Evolutionary conservation across 2,888 invertebrate species (phyloP), one percentile per base, ranked within the genome.

Genomic region (Sinopyrophorus schimmeli): DNA sequence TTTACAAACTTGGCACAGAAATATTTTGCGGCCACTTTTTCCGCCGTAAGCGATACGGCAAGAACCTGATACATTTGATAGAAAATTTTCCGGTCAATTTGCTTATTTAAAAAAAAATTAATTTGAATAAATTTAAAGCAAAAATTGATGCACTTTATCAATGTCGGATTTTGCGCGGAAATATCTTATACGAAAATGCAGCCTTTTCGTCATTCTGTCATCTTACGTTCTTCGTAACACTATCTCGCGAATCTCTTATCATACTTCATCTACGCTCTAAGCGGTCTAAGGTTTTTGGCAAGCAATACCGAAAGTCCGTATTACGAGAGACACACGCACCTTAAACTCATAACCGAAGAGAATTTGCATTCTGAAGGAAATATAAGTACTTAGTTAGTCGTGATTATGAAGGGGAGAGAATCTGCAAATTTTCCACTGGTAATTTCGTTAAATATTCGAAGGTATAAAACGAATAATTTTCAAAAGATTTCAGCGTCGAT

Each of bases 301-400:
- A 23, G 35, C 27, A 21, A 23, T 24, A 24, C 41, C 9, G 21
- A 20, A 37, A 38, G 16, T 30, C 12, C 21, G 28, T 21, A 40
- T 47, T 38, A 47, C 23, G 28, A 47, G n/a, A n/a, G n/a, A n/a
- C n/a, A n/a, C n/a, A n/a, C n/a, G 28, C 34, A 47, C 35, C 47
- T 34, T 27, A 17, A 34, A 24, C 24, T 46, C 24, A 15, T 30
- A 39, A 17, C 38, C 20, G 39, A 15, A 14, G 37, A 38, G 44
- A 49, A 37, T 49, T 39, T 43, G 31, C 38, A 49, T 49, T 11
- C 32, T 24, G 28, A 12, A 39, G 21, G 28, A 30, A 20, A 27
- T 42, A 42, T 37, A 17, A 17, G 20, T 21, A 39, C 43, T 44
- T 35, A 35, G 34, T 21, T 37, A 18, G 10, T 10, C n/a, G 17